Base-by-base conservation (phyloP, 2,888 invertebrate species). In the Hydraecia micacea region DNA sequence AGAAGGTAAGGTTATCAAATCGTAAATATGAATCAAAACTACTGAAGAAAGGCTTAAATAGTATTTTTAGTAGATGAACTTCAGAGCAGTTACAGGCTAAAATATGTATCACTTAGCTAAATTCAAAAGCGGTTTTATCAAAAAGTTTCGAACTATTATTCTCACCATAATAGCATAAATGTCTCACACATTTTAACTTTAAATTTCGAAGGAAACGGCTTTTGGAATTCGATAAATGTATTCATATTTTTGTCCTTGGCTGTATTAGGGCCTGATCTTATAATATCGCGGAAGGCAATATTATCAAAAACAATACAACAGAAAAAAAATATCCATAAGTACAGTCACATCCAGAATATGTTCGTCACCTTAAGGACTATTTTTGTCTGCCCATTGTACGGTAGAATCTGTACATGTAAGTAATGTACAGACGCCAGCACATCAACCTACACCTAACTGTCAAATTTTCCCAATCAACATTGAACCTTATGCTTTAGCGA, bases 141-240 rank as follows among this genome's bases (percentile, higher is more conserved):
- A 78, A 32, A 63, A 46, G 18, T 55, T 58, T 58, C 13, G 42
- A n/a, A n/a, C 46, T 55, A 77, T 46, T 79, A 79, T 55, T 77
- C 52, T 79, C 32, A 66, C 42, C 42, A 66, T 55, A 55, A 77
- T 42, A 66, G 52, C 21, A 52, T n/a, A 78, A 73, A 73, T 49
- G 28, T 74, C 28, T 39, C 42, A 1, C 15, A 36, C 1, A 42
- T 0, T 32, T 52, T 42, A 15, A 36, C 0, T 25, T 32, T 15
- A 39, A 78, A 3, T 76, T 75, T 9, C 25, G 13, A 18, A 25
- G 1, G 52, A 65, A 66, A 66, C 0, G 0, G n/a, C 67, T 18
- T 28, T 78, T n/a, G n/a, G 0, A 46, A 18, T 5, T 55, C 7
- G 32, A n/a, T 21, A 21, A 32, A 11, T 32, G 2, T 28, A 13